Percentiles rank a stretch among this genome's conserved stretches.
These are phyloP conservation scores for Mesoclemmys tuberculata DNA, from an alignment of 2,113 vertebrate genomes.

Conservation along the genomic window DNA sequence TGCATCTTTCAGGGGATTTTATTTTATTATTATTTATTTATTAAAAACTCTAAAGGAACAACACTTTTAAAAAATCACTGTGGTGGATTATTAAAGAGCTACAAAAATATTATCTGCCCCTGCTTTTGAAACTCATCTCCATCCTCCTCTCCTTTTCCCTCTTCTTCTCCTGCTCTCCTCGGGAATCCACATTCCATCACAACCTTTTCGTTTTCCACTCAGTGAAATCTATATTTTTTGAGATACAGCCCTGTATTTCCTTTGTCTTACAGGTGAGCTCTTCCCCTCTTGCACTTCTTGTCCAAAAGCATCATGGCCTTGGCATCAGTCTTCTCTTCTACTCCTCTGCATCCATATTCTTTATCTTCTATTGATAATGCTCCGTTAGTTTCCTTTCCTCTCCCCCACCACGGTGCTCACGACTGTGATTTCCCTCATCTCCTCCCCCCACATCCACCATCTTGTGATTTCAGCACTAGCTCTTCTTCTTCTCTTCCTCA, in stretches of 20 bases:
- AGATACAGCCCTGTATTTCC: not conserved
- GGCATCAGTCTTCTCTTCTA: not conserved
- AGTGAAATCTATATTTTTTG: not conserved
- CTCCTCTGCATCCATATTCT: not conserved
- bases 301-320: not conserved
- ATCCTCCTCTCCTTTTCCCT: not conserved
- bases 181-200: not conserved
- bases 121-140: not conserved
- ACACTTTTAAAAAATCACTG: not conserved
- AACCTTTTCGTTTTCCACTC: not conserved
- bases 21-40: not conserved
- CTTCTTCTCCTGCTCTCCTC: not conserved
- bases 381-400: not conserved
- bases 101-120: not conserved
- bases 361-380: not conserved
- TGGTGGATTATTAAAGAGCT: not conserved
- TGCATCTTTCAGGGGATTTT: not conserved
- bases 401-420: not conserved
- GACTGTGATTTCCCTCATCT: not conserved
- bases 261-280: not conserved
- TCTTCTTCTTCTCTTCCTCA: not conserved
- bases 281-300: not conserved
- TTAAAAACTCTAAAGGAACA: not conserved
- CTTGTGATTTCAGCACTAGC: not conserved
- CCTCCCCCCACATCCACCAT: not conserved